Evolutionary conservation across 2,888 invertebrate genomes (phyloP).

Genomic region (Cosmia pyralina): DNA sequence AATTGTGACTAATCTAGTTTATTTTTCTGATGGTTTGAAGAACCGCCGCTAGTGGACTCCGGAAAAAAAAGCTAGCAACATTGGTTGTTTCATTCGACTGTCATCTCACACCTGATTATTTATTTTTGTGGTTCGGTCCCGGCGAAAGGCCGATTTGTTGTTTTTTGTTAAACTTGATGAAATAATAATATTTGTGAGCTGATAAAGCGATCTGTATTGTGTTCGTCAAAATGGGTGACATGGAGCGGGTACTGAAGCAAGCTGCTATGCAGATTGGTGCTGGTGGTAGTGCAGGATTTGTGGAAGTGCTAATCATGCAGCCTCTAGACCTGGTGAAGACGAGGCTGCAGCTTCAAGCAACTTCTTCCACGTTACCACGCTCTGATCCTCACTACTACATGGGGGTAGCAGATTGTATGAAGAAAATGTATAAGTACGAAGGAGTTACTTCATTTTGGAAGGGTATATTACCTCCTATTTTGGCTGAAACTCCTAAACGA

Average conservation of each 20-base stretch:
- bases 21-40: no score
- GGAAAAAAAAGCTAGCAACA: not conserved
- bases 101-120: constrained; percentile 48
- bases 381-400: constrained; percentile 92
- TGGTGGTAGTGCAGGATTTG: constrained; percentile 97
- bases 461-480: constrained; percentile 97
- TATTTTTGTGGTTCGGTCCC: constrained; percentile 40
- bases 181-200: not conserved
- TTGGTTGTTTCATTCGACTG: constrained; percentile 24
- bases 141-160: constrained; percentile 4
- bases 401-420: constrained; percentile 96
- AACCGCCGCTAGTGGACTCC: not conserved
- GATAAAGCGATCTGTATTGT: constrained; percentile 9
- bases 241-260: constrained; percentile 90
- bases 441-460: constrained; percentile 97
- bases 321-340: constrained; percentile 98
- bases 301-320: constrained; percentile 99
- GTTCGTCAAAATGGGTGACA: constrained; percentile 78
- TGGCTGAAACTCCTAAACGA: constrained; percentile 98
- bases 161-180: constrained; percentile 3
- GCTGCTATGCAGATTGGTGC: constrained; percentile 95
- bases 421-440: constrained; percentile 96
- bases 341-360: constrained; percentile 88
- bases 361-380: constrained; percentile 66
- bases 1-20: no score